Percentiles rank a stretch among this genome's conserved stretches.
phyloP scores from a whole-genome alignment of 2,113 vertebrate genomes.

The Thinocorus orbignyianus region DNA sequence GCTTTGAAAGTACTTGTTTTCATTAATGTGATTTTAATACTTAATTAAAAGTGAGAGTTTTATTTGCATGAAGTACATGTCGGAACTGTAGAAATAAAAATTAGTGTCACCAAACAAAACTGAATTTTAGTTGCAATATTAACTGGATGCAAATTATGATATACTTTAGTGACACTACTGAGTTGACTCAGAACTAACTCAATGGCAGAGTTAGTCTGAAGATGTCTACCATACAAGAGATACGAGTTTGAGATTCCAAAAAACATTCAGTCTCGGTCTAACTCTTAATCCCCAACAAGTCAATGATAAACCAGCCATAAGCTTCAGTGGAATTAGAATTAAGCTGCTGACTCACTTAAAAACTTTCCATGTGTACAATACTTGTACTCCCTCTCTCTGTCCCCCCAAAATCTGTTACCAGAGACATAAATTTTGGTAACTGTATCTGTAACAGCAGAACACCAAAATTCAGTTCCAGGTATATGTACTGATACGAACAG shows the following conservation, averaged over 20 bases:
- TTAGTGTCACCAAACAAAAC: neutral
- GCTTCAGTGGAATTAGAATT: neutral
- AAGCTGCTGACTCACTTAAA: neutral
- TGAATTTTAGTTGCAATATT: neutral
- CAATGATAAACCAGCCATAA: neutral
- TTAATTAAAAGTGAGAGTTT: neutral
- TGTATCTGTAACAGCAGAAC: neutral
- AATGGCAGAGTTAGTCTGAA: neutral
- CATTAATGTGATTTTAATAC: neutral
- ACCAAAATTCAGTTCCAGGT: neutral
- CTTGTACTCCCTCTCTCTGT: neutral
- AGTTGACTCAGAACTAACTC: neutral
- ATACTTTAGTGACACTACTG: neutral
- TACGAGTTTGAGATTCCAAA: neutral
- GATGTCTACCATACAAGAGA: neutral
- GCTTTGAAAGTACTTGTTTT: neutral
- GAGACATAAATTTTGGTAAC: neutral
- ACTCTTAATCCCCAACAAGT: neutral
- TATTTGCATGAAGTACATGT: neutral
- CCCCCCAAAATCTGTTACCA: neutral
- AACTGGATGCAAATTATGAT: neutral
- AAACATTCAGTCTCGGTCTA: neutral
- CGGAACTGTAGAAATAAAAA: neutral
- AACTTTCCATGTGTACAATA: neutral
- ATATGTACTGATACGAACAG: rapidly evolving